Conservation (phyloP, 2,888 invertebrate species). For the Andrena camellia region DNA sequence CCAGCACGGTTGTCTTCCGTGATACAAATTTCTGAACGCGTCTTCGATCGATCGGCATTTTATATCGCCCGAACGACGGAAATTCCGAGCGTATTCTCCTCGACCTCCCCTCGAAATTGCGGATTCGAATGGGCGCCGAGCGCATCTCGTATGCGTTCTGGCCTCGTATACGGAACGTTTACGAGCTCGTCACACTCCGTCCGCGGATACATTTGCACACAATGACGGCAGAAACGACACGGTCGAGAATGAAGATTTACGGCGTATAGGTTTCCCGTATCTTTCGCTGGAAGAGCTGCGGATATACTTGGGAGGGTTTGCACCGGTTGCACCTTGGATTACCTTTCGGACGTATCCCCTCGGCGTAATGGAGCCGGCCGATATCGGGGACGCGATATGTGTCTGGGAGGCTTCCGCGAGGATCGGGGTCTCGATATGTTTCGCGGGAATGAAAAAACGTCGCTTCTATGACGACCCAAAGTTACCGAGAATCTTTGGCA, state of each 20-base stretch:
- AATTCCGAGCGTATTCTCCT: conserved; percentile 17
- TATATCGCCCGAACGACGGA: not conserved
- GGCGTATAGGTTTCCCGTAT: conserved; percentile 50
- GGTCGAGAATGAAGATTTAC: conserved; percentile 57
- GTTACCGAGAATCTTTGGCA: not conserved
- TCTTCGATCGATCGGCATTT: conserved; percentile 14
- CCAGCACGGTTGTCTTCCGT: not conserved
- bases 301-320: not conserved
- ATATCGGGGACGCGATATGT: conserved; percentile 51
- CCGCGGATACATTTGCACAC: conserved; percentile 26
- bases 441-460: conserved; percentile 3
- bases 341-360: conserved; percentile 36
- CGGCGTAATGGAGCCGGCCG: conserved; percentile 30
- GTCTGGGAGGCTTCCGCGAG: conserved; percentile 39
- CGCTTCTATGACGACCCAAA: not conserved
- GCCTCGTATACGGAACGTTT: conserved; percentile 38
- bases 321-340: conserved; percentile 29
- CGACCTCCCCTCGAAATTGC: conserved; percentile 4
- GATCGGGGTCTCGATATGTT: conserved; percentile 20
- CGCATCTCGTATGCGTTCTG: not conserved
- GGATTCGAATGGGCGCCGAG: not conserved
- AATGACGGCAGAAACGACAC: conserved; percentile 32
- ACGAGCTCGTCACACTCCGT: conserved; percentile 51
- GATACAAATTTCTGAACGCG: not conserved
- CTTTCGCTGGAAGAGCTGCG: conserved; percentile 37